phyloP scores from a whole-genome alignment of 2,113 vertebrate species.

The Pseudopodoces humilis region DNA sequence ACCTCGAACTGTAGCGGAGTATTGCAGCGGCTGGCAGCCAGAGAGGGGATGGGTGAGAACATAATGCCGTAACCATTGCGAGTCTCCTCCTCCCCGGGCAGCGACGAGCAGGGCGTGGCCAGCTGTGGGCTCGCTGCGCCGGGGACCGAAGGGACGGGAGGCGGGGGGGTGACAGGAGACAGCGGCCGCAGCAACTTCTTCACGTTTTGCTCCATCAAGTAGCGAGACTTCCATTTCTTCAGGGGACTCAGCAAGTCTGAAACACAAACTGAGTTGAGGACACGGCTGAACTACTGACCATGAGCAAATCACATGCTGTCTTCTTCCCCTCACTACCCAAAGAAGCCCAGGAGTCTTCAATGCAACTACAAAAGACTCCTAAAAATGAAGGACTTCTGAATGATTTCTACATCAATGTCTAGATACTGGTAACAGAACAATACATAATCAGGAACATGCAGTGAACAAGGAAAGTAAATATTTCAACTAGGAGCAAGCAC shows the following conservation, averaged over 20 bases:
- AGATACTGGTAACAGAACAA: neutral
- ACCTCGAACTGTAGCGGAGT: constrained; percentile 98
- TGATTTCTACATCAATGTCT: neutral
- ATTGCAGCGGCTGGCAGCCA: constrained; percentile 95
- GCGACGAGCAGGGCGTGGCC: constrained; percentile 74
- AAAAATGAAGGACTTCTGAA: neutral
- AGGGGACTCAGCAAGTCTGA: constrained; percentile 87
- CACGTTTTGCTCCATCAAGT: constrained; percentile 79
- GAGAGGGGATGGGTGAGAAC: constrained; percentile 90
- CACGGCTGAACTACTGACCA: neutral
- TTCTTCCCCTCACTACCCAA: neutral
- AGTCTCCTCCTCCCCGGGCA: constrained; percentile 80
- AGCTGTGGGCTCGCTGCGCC: constrained; percentile 79
- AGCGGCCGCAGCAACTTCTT: constrained; percentile 85
- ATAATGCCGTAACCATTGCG: constrained; percentile 80
- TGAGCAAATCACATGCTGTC: neutral
- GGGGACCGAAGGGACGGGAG: constrained; percentile 75
- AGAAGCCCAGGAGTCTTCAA: neutral
- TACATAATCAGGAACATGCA: neutral
- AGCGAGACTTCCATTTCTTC: constrained; percentile 94
- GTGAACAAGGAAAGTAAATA: neutral
- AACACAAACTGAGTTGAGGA: constrained; percentile 50
- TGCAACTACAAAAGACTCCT: neutral
- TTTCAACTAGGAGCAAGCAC: neutral
- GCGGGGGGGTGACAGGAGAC: constrained; percentile 88